Evolutionary conservation across 92 coral and sea anemone species (phyloP).

Genomic region (Diadumene lineata): DNA sequence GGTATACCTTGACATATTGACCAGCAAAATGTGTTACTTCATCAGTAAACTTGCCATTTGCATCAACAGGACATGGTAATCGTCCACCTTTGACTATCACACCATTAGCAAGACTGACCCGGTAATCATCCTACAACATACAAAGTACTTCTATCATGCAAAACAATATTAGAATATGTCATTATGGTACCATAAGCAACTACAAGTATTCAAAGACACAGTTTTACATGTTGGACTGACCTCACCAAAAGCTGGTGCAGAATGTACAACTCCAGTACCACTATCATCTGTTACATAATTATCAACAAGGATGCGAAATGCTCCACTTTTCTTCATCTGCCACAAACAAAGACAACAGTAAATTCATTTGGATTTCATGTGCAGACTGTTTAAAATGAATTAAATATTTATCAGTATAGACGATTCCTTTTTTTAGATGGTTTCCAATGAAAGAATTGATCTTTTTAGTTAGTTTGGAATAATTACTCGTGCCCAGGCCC

Average conservation of each 20-base stretch:
- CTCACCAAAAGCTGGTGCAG: slow-evolving; percentile 99
- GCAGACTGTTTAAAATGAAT: too few relatives aligned
- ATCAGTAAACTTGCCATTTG: slow-evolving; percentile 81
- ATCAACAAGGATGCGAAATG: slow-evolving; percentile 86
- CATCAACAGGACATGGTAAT: slow-evolving; percentile 97
- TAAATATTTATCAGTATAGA: too few relatives aligned
- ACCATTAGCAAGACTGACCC: slow-evolving; percentile 93
- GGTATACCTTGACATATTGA: slow-evolving; percentile 84
- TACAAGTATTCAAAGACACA: neutral
- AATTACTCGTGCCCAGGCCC: too few relatives aligned
- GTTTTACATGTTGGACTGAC: slow-evolving; percentile 38
- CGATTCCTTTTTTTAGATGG: too few relatives aligned
- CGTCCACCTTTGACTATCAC: slow-evolving; percentile 83
- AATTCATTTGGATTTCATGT: too few relatives aligned
- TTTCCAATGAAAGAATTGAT: too few relatives aligned
- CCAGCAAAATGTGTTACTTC: slow-evolving; percentile 87
- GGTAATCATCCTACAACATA: slow-evolving; percentile 83
- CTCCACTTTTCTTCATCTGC: slow-evolving; percentile 79
- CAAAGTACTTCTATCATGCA: neutral
- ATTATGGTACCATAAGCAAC: too few relatives aligned
- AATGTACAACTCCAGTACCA: slow-evolving; percentile 98
- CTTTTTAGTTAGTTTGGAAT: too few relatives aligned
- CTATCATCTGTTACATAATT: slow-evolving; percentile 96
- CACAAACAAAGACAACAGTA: too few relatives aligned
- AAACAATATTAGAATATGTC: too few relatives aligned